Evolutionary conservation across 2,113 vertebrate genomes (phyloP).

Genomic region (Podarcis raffonei): DNA sequence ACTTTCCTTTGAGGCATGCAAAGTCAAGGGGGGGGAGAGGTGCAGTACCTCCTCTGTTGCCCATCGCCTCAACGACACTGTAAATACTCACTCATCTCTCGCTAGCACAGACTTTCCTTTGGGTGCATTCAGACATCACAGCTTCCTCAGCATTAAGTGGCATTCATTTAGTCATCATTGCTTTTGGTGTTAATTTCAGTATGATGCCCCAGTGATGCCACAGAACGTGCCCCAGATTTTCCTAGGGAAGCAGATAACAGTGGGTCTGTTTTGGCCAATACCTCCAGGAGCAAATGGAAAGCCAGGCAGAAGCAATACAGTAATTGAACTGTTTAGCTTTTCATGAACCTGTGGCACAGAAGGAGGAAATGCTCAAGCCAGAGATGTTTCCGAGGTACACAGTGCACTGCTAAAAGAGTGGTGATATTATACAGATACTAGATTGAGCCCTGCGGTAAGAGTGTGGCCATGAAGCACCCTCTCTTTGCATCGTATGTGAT

Average conservation of each 20-base stretch:
- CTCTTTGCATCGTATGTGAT: constrained; percentile 31
- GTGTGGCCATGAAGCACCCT: neutral
- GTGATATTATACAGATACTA: neutral
- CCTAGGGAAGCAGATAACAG: neutral
- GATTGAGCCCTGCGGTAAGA: neutral
- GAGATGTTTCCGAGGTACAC: neutral
- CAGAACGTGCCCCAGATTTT: neutral
- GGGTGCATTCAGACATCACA: neutral
- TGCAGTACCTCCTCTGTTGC: constrained; percentile 43
- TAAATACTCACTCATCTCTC: constrained; percentile 53
- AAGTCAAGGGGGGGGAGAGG: constrained; percentile 40
- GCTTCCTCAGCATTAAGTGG: neutral
- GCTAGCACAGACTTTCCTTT: constrained; percentile 45
- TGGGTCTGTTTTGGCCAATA: neutral
- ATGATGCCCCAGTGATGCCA: neutral
- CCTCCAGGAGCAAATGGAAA: neutral
- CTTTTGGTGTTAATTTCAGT: neutral
- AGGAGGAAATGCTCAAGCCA: neutral
- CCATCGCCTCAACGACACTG: constrained; percentile 45
- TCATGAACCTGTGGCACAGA: too few relatives aligned
- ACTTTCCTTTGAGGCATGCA: constrained; percentile 52
- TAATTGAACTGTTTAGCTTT: neutral
- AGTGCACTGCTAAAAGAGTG: neutral
- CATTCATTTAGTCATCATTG: too few relatives aligned
- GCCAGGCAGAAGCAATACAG: neutral